Percentiles rank a stretch among this genome's conserved stretches.
Evolutionary conservation across 2,797 vertebrate species (phyloP).

Genomic region (Eurystomus glaucurus): DNA sequence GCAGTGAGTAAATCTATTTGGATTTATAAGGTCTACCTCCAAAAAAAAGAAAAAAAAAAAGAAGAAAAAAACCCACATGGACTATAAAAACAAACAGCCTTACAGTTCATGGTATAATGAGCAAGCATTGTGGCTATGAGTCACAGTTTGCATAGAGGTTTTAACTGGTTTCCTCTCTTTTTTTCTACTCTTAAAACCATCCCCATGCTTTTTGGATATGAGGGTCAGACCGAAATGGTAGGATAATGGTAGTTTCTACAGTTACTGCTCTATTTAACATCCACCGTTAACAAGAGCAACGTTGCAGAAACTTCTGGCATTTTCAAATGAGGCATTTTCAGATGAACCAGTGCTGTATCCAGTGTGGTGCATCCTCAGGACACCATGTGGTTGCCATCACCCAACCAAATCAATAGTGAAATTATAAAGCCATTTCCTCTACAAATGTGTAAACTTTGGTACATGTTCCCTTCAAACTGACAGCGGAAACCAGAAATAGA

Average conservation of each 20-base stretch:
- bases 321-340: background rate
- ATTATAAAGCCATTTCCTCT: conserved; percentile 54
- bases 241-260: background rate
- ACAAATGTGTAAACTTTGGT: conserved; percentile 35
- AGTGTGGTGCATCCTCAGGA: background rate
- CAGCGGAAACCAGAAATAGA: conserved; percentile 31
- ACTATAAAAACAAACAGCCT: background rate
- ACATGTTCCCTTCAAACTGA: background rate
- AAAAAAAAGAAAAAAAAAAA: background rate
- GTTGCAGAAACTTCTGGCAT: background rate
- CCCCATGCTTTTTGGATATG: background rate
- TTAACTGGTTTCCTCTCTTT: background rate
- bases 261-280: background rate
- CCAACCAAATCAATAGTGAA: conserved; percentile 2
- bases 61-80: too few relatives aligned
- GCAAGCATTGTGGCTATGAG: background rate
- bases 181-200: background rate
- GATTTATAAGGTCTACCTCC: background rate
- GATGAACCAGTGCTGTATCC: background rate
- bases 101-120: background rate
- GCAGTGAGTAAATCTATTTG: background rate
- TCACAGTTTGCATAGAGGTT: background rate
- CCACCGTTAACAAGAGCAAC: accelerated
- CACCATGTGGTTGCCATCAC: conserved; percentile 32
- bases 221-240: background rate